These are phyloP conservation scores for Polydrusus cervinus DNA, from an alignment of 2,888 invertebrate species.

Conservation along the genomic window DNA sequence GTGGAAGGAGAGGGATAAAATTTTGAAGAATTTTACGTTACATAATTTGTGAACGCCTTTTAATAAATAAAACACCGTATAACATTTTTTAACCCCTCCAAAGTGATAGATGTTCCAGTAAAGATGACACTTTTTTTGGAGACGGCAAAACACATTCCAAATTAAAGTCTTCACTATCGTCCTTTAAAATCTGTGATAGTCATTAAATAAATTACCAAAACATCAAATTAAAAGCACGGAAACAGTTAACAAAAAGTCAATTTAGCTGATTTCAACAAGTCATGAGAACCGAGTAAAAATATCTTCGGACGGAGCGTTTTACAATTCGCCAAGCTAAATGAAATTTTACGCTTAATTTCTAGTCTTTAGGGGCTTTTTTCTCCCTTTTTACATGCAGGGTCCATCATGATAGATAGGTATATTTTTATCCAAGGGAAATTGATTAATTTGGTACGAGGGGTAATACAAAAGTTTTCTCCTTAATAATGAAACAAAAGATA, in stretches of 20 bases:
- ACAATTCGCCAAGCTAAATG: conserved; percentile 35
- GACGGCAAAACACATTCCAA: neutral
- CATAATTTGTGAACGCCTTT: no score
- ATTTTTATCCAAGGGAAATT: neutral
- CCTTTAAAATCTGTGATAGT: conserved; percentile 8
- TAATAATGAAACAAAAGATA: no score
- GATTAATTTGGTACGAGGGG: no score
- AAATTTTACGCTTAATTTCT: conserved; percentile 38
- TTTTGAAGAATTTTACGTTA: no score
- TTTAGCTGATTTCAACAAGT: conserved; percentile 37
- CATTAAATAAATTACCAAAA: conserved; percentile 22
- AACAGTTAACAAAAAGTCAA: conserved; percentile 34
- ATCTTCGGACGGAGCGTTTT: conserved; percentile 10
- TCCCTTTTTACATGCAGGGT: conserved; percentile 20
- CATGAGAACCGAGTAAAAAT: conserved; percentile 39
- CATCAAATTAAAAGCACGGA: conserved; percentile 23
- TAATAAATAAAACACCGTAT: no score
- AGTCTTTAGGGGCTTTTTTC: conserved; percentile 13
- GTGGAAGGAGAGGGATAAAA: no score
- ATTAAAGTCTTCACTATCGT: conserved; percentile 4
- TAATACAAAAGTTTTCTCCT: no score
- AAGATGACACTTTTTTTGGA: neutral
- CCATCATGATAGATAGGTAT: conserved; percentile 23
- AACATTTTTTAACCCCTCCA: no score
- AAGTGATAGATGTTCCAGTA: no score